Base-by-base conservation (phyloP, 2,888 invertebrate genomes). In the Agonopterix alstromeriana region DNA sequence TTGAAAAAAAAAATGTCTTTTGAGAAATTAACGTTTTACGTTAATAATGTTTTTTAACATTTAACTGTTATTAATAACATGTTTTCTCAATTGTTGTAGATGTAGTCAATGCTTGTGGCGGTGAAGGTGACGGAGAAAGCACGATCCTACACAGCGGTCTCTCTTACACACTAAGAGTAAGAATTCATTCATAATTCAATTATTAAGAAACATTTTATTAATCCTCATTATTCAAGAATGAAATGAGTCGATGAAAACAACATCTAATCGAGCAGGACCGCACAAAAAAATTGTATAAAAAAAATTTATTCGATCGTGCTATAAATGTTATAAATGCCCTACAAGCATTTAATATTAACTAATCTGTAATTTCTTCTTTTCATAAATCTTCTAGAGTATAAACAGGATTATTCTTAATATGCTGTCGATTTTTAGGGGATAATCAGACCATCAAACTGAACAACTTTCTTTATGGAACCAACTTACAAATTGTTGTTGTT, bases 101-200 rank as follows among this genome's bases (percentile, higher is more conserved):
- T 94, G 94, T 93, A 94, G 94, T 93, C 94, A 94, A 92, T 94
- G 94, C 93, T 93, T 94, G 91, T 94, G 94, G 94, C 93, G 94
- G 93, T 94, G 94, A 93, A 91, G 91, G 89, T 93, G 93, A 93
- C 90, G 90, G 89, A 87, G 82, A 70, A 73, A 87, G 88, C 89
- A 88, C 90, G 90, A 85, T 83, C 80, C 81, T 77, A 81, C 71
- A 82, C 89, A 85, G 86, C 88, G 89, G 89, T 89, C 89, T 85
- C 87, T 86, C 82, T 89, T 83, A 81, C 79, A 82, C 73, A 84
- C 82, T 27, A 27, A 87, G 79, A 88, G 86, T 89, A 89, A 89
- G 88, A 73, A 72, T 45, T 47, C 42, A 48, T 48, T 27, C 12
- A 41, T 46, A 10, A 46, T 48, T 42, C 10, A 12, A 8, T 42